Conservation (phyloP, 1,140 invertebrate genomes). For the Latrodectus geometricus region DNA sequence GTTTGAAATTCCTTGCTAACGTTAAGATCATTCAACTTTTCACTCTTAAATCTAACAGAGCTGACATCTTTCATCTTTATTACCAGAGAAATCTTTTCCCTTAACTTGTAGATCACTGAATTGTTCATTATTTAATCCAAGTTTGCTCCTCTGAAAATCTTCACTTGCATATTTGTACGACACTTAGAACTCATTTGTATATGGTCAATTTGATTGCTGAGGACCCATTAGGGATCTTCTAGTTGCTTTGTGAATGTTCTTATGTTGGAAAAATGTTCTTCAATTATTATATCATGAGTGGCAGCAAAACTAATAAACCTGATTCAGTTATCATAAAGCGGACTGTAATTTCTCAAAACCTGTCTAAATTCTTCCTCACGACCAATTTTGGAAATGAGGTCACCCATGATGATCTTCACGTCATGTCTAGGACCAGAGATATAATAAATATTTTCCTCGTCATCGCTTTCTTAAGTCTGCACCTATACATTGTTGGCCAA, state of each 20-base stretch:
- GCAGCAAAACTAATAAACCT: too few relatives aligned
- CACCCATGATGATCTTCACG: too few relatives aligned
- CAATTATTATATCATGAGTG: too few relatives aligned
- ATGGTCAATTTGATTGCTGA: background rate
- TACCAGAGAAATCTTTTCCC: background rate
- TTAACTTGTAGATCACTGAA: background rate
- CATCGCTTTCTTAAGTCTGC: background rate
- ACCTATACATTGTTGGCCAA: background rate
- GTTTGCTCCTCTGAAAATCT: background rate
- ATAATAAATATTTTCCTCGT: background rate
- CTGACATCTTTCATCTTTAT: background rate
- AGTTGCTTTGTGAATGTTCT: too few relatives aligned
- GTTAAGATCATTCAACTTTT: background rate
- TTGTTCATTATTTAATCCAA: background rate
- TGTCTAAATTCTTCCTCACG: too few relatives aligned
- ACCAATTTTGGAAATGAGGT: too few relatives aligned
- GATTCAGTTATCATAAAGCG: too few relatives aligned
- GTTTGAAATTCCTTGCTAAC: background rate
- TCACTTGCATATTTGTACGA: background rate
- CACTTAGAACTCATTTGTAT: background rate
- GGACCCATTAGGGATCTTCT: too few relatives aligned
- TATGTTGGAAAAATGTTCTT: too few relatives aligned
- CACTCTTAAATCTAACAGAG: slow-evolving; percentile 15
- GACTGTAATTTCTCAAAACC: too few relatives aligned
- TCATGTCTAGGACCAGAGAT: too few relatives aligned